Base-by-base conservation (phyloP, 2,113 vertebrate species). In the Leptodactylus fuscus region DNA sequence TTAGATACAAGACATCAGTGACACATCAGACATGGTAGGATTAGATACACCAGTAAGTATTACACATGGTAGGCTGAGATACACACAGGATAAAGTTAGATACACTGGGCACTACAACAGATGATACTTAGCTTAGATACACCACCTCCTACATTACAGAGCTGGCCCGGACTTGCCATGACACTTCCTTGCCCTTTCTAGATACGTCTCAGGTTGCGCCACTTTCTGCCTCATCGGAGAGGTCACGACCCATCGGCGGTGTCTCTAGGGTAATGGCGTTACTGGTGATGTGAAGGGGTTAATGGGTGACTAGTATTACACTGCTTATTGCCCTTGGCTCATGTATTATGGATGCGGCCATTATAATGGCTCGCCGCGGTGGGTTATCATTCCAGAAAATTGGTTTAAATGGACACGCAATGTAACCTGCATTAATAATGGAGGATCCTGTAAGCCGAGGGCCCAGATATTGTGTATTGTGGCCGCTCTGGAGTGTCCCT, bases 321-420 rank as follows among this genome's bases (percentile, higher is more conserved):
- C 65, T 3, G 20, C 7, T 82, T 55, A 82, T 71, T 36, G 41
- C 36, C 38, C 48, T 73, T 32, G 5, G 24, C 3, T 11, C 46
- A 24, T 71, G 70, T 38, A 82, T 82, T 73, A 82, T 82, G 38
- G 16, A 71, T 53, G 29, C 24, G 20, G 0, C 10, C 46, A n/a
- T 81, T 69, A 27, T 73, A 24, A 38, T 16, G 36, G 67, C 41
- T 0, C 46, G 62, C 24, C 34, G 16, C 15, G 18, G 65, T 8
- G 32, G 10, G 67, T 55, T 20, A 73, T 55, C 13, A n/a, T 55
- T 71, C 67, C 41, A 24, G 13, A 34, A 29, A 24, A 27, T 34
- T 69, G 62, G 44, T 29, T 69, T 10, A 24, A 73, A 73, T n/a
- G 32, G 32, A 41, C 67, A 34, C 34, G 41, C 67, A 73, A 51